Evolutionary conservation across 2,797 vertebrate genomes (phyloP).

Genomic region (Erithacus rubecula): DNA sequence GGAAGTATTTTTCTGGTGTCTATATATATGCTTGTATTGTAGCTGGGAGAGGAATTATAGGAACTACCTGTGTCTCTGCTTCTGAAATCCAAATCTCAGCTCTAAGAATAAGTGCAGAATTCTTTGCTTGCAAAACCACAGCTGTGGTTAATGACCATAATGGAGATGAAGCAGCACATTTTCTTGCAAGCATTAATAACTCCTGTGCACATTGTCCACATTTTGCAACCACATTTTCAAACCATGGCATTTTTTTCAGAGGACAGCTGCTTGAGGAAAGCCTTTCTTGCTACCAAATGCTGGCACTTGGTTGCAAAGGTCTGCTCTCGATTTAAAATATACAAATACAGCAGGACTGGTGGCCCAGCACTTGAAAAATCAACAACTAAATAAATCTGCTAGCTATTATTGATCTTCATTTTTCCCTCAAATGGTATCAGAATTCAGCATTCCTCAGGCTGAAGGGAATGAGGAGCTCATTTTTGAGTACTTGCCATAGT

Average conservation of each 20-base stretch:
- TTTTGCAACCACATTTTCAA: constrained; percentile 64
- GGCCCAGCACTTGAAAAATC: not conserved
- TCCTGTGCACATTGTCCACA: constrained; percentile 30
- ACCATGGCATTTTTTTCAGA: constrained; percentile 21
- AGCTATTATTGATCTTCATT: constrained; percentile 36
- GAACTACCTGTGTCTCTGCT: constrained; percentile 13
- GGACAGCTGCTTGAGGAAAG: constrained; percentile 48
- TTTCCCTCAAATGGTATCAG: not conserved
- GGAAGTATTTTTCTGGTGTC: not conserved
- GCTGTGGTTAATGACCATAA: constrained; percentile 33
- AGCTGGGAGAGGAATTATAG: constrained; percentile 14
- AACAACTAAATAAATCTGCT: constrained; percentile 28
- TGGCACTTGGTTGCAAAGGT: constrained; percentile 28
- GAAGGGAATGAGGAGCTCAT: constrained; percentile 39
- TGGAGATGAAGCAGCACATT: constrained; percentile 42
- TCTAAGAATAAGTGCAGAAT: not conserved
- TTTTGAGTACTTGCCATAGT: constrained; percentile 54
- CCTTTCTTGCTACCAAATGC: constrained; percentile 46
- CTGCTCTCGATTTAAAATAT: constrained; percentile 30
- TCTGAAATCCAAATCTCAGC: not conserved
- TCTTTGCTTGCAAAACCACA: constrained; percentile 16
- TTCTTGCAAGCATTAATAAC: constrained; percentile 43
- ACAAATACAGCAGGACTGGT: constrained; percentile 20
- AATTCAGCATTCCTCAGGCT: constrained; percentile 36
- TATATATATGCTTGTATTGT: not conserved